A percentile compares a stretch with the other conserved stretches of the same genome.
Conservation (phyloP, 2,113 vertebrate species). For the Phoxinus phoxinus region DNA sequence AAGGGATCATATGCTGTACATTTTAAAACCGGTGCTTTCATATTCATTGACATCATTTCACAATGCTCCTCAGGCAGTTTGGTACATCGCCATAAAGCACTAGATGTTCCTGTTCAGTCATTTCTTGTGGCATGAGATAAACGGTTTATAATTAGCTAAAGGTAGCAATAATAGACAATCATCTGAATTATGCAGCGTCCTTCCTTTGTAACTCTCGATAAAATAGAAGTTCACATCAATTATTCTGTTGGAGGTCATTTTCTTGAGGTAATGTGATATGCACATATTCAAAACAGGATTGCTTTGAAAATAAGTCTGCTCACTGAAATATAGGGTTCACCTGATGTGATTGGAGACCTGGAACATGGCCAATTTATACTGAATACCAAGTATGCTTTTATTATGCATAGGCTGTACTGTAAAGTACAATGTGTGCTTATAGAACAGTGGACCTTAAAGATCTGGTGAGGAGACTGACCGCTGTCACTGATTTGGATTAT, state of each 20-base stretch:
- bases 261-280: not conserved
- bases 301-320: not conserved
- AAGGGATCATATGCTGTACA: slow-evolving; percentile 22
- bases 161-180: not conserved
- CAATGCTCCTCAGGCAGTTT: not conserved
- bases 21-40: slow-evolving; percentile 32
- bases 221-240: not conserved
- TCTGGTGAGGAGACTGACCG: slow-evolving; percentile 14
- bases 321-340: not conserved
- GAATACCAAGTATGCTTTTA: slow-evolving; percentile 20
- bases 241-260: not conserved
- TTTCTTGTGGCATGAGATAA: slow-evolving; percentile 10
- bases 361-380: slow-evolving; percentile 12
- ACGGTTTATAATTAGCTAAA: slow-evolving; percentile 43
- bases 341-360: slow-evolving; percentile 11
- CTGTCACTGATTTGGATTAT: slow-evolving; percentile 20
- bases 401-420: slow-evolving; percentile 9
- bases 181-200: not conserved
- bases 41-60: slow-evolving; percentile 12
- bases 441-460: slow-evolving; percentile 11
- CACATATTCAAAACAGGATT: too few species aligned
- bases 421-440: slow-evolving; percentile 1
- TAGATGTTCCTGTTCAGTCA: not conserved
- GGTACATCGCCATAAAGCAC: not conserved
- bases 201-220: not conserved